Base-by-base conservation (phyloP, 92 coral and sea anemone genomes). In the Palythoa grandiflora region DNA sequence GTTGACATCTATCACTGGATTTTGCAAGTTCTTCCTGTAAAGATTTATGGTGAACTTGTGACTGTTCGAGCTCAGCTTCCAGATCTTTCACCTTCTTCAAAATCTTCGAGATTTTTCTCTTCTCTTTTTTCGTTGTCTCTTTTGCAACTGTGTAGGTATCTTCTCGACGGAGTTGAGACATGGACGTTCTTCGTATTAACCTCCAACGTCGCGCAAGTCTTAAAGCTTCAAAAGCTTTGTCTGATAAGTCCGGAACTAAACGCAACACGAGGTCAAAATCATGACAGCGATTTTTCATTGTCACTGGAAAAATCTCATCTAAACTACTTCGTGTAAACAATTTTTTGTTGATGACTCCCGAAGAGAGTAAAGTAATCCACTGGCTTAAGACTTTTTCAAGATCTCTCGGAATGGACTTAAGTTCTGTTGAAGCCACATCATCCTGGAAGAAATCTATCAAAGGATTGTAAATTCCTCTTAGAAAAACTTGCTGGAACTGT, bases 121-220 rank as follows among this genome's bases (percentile, higher is more conserved):
- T 84, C 1, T 75, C 92, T 21, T 88, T 63, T 59, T 87, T 90
- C 38, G 66, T 84, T 9, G 75, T 79, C 16, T 87, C 88, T 48
- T 84, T 90, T 19, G 92, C 71, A 51, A 91, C 93, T n/a, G 91
- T 71, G 65, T 90, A 95, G 0, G 98, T 96, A 57, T 93, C 94
- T 54, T 96, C 96, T 71, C 97, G 87, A 35, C 83, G 89, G 59
- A 92, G 59, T 52, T 81, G 75, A 10, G 80, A 71, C 7, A 90
- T 89, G 2, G 98, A 94, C 4, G 93, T 71, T 79, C 92, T 75
- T 55, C 92, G 72, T 72, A 95, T 91, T 65, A 96, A 88, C 40
- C 99, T 85, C 99, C 99, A 96, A 13, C 98, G 90, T 15, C 99
- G 92, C 21, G 96, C 98, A 40, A 96, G 93, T 47, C 94, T 83